Percentiles rank a stretch among this genome's conserved stretches.
Conservation (phyloP, 2,113 vertebrate species). For the Otolemur garnettii region DNA sequence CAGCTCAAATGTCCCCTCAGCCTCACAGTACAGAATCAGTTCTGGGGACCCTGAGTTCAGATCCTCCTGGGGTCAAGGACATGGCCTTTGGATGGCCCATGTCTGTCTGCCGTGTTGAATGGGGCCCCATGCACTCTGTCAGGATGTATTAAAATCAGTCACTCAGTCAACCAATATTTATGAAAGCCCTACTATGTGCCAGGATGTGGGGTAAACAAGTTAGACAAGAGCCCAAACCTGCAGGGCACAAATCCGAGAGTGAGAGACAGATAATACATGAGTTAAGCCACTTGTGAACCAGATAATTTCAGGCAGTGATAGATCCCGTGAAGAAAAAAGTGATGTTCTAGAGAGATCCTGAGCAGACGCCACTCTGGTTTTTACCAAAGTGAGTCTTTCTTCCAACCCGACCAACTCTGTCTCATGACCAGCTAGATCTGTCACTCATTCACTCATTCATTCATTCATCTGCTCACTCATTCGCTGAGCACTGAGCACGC, state of each 20-base stretch:
- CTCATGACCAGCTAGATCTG: background rate
- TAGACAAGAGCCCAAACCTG: background rate
- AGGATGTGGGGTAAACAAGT: background rate
- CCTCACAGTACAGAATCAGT: background rate
- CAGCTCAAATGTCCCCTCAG: background rate
- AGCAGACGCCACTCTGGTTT: background rate
- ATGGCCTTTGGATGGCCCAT: fast-evolving
- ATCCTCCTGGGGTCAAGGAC: background rate
- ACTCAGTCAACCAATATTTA: background rate
- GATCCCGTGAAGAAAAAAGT: background rate
- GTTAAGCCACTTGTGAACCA: background rate
- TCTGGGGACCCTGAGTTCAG: background rate
- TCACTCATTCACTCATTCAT: background rate
- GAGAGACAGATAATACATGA: fast-evolving
- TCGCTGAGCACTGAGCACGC: fast-evolving
- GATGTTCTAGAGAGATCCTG: background rate
- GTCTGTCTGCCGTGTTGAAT: background rate
- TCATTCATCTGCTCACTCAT: background rate
- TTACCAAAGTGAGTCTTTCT: background rate
- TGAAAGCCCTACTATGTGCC: background rate
- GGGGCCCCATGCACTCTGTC: background rate
- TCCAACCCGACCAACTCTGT: background rate
- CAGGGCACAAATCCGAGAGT: fast-evolving
- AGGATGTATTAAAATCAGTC: background rate
- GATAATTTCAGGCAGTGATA: background rate